Conservation (phyloP, 1,140 invertebrate species). For the Potamilus streckersoni region DNA sequence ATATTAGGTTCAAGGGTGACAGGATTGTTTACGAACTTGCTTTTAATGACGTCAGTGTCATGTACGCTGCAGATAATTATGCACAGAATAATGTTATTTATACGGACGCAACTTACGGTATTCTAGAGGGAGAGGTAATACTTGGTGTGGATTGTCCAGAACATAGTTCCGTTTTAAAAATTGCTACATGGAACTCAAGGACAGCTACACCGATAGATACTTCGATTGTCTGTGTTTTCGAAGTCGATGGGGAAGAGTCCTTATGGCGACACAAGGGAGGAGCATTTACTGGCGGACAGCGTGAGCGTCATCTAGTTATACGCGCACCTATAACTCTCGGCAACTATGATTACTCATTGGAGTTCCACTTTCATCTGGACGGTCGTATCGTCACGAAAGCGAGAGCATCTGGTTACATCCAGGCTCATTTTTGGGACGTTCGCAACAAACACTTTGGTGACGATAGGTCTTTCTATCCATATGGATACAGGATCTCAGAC, state of each 20-base stretch:
- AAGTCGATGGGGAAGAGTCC: constrained; percentile 31
- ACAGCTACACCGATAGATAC: neutral
- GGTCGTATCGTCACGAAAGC: constrained; percentile 35
- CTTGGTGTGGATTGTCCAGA: constrained; percentile 45
- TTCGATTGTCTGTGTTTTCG: constrained; percentile 43
- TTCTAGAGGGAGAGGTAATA: constrained; percentile 29
- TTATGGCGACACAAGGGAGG: constrained; percentile 32
- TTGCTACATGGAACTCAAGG: constrained; percentile 13
- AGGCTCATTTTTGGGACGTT: constrained; percentile 25
- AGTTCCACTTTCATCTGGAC: constrained; percentile 43
- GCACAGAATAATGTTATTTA: constrained; percentile 33
- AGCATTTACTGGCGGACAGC: constrained; percentile 21
- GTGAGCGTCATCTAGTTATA: constrained; percentile 33
- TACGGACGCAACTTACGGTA: constrained; percentile 34
- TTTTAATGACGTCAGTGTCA: constrained; percentile 36
- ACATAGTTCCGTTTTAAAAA: constrained; percentile 36
- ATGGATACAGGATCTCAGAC: constrained; percentile 33
- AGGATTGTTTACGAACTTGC: constrained; percentile 45
- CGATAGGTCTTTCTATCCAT: constrained; percentile 13
- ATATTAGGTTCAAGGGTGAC: constrained; percentile 40
- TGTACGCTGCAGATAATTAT: constrained; percentile 35
- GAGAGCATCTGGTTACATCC: constrained; percentile 38
- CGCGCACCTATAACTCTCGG: constrained; percentile 31
- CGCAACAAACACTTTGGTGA: constrained; percentile 13
- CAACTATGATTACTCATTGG: constrained; percentile 49